Percentiles rank a stretch among this genome's conserved stretches.
Conservation (phyloP, 2,888 invertebrate genomes). For the Ceratothoa steindachneri region DNA sequence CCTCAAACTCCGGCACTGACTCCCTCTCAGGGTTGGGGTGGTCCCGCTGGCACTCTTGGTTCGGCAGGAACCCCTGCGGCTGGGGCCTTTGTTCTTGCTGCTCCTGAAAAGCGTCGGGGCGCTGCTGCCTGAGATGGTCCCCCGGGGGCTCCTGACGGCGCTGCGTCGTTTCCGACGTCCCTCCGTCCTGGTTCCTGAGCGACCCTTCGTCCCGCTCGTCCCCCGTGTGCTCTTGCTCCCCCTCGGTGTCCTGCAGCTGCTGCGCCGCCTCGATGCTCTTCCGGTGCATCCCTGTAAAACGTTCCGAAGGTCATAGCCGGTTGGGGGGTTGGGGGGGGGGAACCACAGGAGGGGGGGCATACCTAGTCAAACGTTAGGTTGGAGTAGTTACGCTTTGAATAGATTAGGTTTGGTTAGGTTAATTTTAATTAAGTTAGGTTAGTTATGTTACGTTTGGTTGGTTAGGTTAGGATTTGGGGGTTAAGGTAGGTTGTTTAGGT, state of each 20-base stretch:
- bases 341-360: neutral
- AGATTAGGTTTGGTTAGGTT: neutral
- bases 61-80: too few relatives aligned
- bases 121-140: conserved; percentile 9
- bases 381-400: neutral
- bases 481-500: too few relatives aligned
- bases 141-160: conserved; percentile 19
- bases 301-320: neutral
- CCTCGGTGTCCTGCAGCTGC: conserved; percentile 63
- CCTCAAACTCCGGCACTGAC: conserved; percentile 48
- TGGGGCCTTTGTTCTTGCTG: conserved; percentile 47
- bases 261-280: conserved; percentile 84
- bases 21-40: conserved; percentile 35
- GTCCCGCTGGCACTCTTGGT: too few relatives aligned
- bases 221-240: conserved; percentile 48
- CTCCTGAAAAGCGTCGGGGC: neutral
- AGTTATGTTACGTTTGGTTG: too few relatives aligned
- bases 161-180: too few relatives aligned
- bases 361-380: neutral
- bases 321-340: neutral
- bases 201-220: conserved; percentile 3
- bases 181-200: neutral
- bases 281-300: conserved; percentile 92
- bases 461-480: too few relatives aligned
- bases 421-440: too few relatives aligned